Percentiles rank a stretch among this genome's conserved stretches.
Conservation (phyloP, 2,797 vertebrate species). For the Poeciliopsis paucimaculata region DNA sequence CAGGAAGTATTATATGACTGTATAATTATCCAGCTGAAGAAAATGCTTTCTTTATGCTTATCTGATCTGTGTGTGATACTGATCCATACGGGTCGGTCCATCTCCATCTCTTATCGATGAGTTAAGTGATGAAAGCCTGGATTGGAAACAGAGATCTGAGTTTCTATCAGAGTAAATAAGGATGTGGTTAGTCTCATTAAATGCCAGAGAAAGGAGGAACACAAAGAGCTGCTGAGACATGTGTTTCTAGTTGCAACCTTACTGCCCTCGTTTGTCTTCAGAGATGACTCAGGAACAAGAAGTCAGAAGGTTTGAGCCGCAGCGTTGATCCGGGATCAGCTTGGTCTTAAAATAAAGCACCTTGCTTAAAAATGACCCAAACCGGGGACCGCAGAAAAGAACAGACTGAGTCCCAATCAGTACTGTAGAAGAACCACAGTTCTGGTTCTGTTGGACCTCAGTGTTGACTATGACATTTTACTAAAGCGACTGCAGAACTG, state of each 20-base stretch:
- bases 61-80: constrained; percentile 71
- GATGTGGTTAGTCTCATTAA: constrained; percentile 74
- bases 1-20: constrained; percentile 72
- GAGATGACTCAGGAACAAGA: constrained; percentile 41
- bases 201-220: constrained; percentile 63
- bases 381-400: not conserved
- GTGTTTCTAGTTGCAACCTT: constrained; percentile 68
- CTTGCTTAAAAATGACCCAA: constrained; percentile 19
- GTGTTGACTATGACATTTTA: too few relatives aligned
- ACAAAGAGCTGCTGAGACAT: constrained; percentile 56
- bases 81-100: constrained; percentile 58
- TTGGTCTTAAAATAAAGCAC: constrained; percentile 35
- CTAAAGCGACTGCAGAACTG: too few relatives aligned
- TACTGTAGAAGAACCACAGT: too few relatives aligned
- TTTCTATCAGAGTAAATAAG: constrained; percentile 68
- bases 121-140: constrained; percentile 61
- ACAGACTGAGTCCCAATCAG: too few relatives aligned
- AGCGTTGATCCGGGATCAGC: constrained; percentile 24
- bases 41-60: constrained; percentile 73
- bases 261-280: constrained; percentile 52
- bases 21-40: constrained; percentile 66
- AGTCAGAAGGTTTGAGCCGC: constrained; percentile 27
- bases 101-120: constrained; percentile 59
- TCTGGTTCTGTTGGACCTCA: too few relatives aligned
- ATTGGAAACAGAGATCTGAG: constrained; percentile 60